Base-by-base conservation (phyloP, 2,113 vertebrate species). In the Forbesichthys agassizii region DNA sequence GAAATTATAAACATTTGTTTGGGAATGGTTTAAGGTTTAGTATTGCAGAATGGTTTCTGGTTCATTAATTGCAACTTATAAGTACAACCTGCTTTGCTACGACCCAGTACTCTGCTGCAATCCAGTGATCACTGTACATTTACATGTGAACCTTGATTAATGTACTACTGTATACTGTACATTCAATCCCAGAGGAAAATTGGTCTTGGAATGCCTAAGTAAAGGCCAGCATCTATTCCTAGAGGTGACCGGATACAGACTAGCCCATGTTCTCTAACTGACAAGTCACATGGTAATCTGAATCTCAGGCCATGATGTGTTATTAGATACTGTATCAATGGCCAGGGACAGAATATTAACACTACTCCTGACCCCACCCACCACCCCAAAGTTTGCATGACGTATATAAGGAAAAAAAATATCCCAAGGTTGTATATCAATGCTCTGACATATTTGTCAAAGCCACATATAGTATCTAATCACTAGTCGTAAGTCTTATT, bases 151-250 rank as follows among this genome's bases (percentile, higher is more conserved):
- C 66, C 55, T 65, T 9, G 11, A 56, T 27, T 69, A 7, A 48
- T 48, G 60, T 18, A 65, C 13, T 66, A 51, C 27, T 27, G 27
- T 27, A 60, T 72, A 69, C 11, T 59, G 54, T 63, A 48, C 33
- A 13, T 55, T 48, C 57, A 59, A 36, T 55, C 48, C 33, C 51
- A 63, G 58, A 75, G 59, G 58, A 74, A 74, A 33, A 61, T 48
- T 78, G 70, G 85, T 54, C 81, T 83, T 83, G 84, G 68, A 74
- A 61, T 47, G 80, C 67, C 74, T 54, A 62, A 80, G 79, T 80
- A 85, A 91, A 91, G 87, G 85, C 75, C 85, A 89, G 56, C 66
- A 58, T 89, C 92, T 93, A 92, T 93, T 93, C 89, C 79, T 69
- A 91, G 90, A 79, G 74, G 46, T 75, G 75, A 81, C 83, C 82